phyloP scores from a whole-genome alignment of 1,140 invertebrate genomes.

The Pseudachorutes palmiensis region DNA sequence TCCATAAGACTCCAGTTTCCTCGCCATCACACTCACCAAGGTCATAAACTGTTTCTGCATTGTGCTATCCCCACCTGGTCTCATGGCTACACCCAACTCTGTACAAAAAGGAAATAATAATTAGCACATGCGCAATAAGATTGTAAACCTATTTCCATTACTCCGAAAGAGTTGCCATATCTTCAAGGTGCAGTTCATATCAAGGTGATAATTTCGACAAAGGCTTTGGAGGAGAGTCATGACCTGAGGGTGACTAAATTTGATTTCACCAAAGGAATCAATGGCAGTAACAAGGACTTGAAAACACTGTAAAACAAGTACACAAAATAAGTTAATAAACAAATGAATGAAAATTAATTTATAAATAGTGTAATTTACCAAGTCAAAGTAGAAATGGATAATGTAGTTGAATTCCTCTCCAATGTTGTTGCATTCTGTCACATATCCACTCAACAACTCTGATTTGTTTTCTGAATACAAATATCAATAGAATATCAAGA shows the following conservation, averaged over 20 bases:
- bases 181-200: constrained; percentile 13
- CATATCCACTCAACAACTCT: constrained; percentile 13
- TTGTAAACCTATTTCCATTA: constrained; percentile 10
- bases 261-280: neutral
- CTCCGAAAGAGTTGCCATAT: constrained; percentile 31
- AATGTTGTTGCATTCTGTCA: neutral
- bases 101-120: neutral
- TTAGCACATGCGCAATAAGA: neutral
- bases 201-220: constrained; percentile 20
- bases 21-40: constrained; percentile 16
- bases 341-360: neutral
- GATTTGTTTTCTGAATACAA: constrained; percentile 19
- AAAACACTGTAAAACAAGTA: constrained; percentile 2
- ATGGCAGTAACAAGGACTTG: constrained; percentile 12
- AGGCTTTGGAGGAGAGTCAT: constrained; percentile 21
- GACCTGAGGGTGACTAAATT: neutral
- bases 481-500: neutral
- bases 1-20: neutral
- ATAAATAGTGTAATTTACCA: constrained; percentile 16
- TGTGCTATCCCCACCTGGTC: neutral
- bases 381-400: constrained; percentile 20
- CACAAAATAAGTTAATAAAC: neutral
- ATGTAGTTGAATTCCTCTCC: constrained; percentile 4
- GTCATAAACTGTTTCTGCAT: constrained; percentile 25
- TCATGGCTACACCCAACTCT: constrained; percentile 9